Base-by-base conservation (phyloP, 2,888 invertebrate genomes). In the Pycnomerus fuliginosus region DNA sequence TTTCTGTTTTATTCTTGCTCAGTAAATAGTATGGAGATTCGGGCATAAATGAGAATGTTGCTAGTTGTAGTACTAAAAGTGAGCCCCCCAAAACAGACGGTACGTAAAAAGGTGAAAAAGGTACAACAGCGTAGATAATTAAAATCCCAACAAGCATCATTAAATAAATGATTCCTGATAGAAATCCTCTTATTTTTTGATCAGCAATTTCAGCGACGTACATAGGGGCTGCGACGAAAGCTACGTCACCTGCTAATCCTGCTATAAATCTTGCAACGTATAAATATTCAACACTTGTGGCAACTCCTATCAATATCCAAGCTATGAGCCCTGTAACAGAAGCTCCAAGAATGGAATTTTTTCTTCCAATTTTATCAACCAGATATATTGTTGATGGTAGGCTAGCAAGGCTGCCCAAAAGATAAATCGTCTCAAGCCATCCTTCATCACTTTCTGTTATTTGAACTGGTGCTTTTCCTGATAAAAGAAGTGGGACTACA, bases 151-250 rank as follows among this genome's bases (percentile, higher is more conserved):
- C 33, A 4, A 70, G 50, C 69, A 70, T 68, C 63, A 69, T 68
- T 13, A 71, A 55, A 46, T 69, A 70, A 31, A 70, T 69, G 3
- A 68, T 58, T 2, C 69, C 64, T 0, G 68, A 65, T 16, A 72
- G 37, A 30, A 70, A 65, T 16, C 72, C 72, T 36, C 72, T 44
- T 12, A 72, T 69, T 35, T 63, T 61, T 16, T 68, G 65, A 52
- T 71, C 68, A 5, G 72, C 69, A 20, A 70, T 69, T 55, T 72
- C 72, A 1, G 69, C 69, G 10, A 71, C 65, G 52, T 69, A 70
- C 69, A 70, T 70, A 3, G 71, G 71, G 0, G 69, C 67, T 2
- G 70, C 65, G 1, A 71, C 71, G 36, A 70, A 71, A 3, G 68
- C 69, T 45, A 68, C 65, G 35, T 71, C 69, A 2, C 68, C 70